Percentiles rank a stretch among this genome's conserved stretches.
Conservation (phyloP, 2,113 vertebrate species). For the Xenopus borealis region DNA sequence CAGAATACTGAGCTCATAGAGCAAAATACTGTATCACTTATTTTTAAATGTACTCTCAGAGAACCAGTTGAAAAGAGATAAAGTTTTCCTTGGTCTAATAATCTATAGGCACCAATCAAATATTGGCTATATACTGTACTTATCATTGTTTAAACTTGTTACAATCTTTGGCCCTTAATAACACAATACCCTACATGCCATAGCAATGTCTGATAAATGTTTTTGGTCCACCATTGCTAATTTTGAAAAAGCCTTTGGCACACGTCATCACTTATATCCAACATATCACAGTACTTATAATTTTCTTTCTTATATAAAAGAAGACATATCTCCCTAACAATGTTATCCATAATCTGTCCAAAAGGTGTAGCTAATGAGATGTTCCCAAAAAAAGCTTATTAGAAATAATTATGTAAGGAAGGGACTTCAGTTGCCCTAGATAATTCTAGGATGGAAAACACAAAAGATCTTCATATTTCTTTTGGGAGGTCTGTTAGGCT, state of each 20-base stretch:
- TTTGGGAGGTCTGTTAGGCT: slow-evolving; percentile 20
- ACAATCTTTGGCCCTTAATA: too few species aligned
- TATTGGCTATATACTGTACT: too few species aligned
- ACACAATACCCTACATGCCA: too few species aligned
- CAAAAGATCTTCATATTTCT: slow-evolving; percentile 33
- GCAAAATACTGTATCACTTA: too few species aligned
- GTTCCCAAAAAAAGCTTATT: slow-evolving; percentile 11
- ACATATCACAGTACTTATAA: background rate
- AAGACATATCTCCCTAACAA: background rate
- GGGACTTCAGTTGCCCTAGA: slow-evolving; percentile 29
- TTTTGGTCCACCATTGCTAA: background rate
- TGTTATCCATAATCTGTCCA: slow-evolving; percentile 5
- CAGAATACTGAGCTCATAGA: too few species aligned
- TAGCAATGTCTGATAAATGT: too few species aligned
- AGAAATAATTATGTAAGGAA: slow-evolving; percentile 31
- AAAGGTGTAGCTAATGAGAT: slow-evolving; percentile 7
- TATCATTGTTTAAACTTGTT: too few species aligned
- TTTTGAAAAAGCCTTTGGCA: background rate
- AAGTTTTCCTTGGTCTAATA: too few species aligned
- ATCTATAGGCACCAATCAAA: too few species aligned
- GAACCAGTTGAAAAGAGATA: too few species aligned
- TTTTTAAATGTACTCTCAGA: too few species aligned
- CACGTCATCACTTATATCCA: background rate
- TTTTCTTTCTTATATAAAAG: background rate
- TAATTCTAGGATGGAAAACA: slow-evolving; percentile 18